Evolutionary conservation across 2,888 invertebrate species (phyloP).

Genomic region (Polydesmus complanatus): DNA sequence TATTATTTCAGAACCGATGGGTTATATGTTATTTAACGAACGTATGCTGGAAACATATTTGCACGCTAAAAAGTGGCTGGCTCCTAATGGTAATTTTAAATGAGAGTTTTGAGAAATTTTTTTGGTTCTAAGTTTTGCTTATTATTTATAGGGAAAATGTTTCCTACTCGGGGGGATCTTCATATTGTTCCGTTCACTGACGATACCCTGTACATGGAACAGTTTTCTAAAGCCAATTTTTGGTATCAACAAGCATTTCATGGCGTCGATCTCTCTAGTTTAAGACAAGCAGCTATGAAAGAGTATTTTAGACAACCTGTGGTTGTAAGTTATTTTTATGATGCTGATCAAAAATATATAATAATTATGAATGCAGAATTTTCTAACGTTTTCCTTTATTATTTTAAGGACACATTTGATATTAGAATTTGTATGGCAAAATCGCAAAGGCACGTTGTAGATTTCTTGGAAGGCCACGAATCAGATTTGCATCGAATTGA

Average conservation of each 20-base stretch:
- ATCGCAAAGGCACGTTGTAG: conserved; percentile 80
- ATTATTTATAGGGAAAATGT: conserved; percentile 68
- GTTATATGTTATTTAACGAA: conserved; percentile 99
- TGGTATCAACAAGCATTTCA: conserved; percentile 98
- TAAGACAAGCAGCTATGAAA: conserved; percentile 83
- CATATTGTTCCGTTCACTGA: conserved; percentile 97
- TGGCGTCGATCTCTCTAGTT: conserved; percentile 83
- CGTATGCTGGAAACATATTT: conserved; percentile 97
- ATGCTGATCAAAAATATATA: not conserved
- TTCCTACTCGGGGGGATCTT: conserved; percentile 88
- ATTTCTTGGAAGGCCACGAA: conserved; percentile 84
- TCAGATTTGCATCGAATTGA: conserved; percentile 86
- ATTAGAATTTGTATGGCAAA: conserved; percentile 92
- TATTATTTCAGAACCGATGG: conserved; percentile 98
- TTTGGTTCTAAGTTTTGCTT: not conserved
- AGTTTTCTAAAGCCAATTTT: conserved; percentile 95
- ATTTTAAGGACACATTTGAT: conserved; percentile 74
- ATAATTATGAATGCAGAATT: not conserved
- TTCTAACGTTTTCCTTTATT: not conserved
- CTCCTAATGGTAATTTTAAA: conserved; percentile 44
- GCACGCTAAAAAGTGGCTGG: conserved; percentile 96
- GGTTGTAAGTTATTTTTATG: conserved; percentile 40
- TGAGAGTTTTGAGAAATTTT: not conserved
- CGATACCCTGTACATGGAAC: conserved; percentile 93
- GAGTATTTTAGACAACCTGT: conserved; percentile 97